Conservation (phyloP, 2,797 vertebrate species). For the Argyrosomus regius region DNA sequence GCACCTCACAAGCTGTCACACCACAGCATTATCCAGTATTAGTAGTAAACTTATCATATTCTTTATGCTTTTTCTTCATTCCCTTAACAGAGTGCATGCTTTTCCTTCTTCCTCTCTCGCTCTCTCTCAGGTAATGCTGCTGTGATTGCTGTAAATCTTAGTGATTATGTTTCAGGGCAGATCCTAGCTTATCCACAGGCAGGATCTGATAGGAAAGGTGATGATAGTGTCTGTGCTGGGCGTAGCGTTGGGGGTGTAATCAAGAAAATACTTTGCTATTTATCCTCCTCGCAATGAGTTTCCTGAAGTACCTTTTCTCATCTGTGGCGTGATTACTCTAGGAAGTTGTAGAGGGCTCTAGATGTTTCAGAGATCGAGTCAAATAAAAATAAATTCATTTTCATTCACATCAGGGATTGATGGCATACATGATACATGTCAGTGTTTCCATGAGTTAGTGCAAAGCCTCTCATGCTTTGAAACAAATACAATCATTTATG, state of each 20-base stretch:
- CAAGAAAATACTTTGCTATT: conserved; percentile 51
- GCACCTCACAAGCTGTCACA: conserved; percentile 18
- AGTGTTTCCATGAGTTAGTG: background rate
- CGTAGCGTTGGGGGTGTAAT: conserved; percentile 29
- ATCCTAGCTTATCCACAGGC: conserved; percentile 40
- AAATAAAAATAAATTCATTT: conserved; percentile 45
- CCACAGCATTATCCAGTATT: conserved; percentile 10
- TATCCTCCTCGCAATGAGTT: conserved; percentile 37
- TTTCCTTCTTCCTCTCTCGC: background rate
- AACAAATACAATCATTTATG: background rate
- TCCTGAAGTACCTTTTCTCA: conserved; percentile 63
- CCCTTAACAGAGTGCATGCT: conserved; percentile 15
- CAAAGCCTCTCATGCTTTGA: background rate
- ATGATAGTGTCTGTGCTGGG: background rate
- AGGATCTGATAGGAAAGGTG: conserved; percentile 11
- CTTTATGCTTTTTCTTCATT: conserved; percentile 31
- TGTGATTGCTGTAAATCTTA: conserved; percentile 61
- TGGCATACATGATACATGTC: background rate
- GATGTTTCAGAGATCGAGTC: conserved; percentile 24
- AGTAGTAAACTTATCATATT: conserved; percentile 39
- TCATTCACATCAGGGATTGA: background rate
- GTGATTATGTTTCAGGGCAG: conserved; percentile 55
- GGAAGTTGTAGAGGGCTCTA: conserved; percentile 36
- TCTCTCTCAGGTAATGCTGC: conserved; percentile 38
- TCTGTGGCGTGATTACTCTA: conserved; percentile 51